These are phyloP conservation scores for Pipistrellus pygmaeus DNA, from an alignment of 2,797 vertebrate species.

Conservation along the genomic window DNA sequence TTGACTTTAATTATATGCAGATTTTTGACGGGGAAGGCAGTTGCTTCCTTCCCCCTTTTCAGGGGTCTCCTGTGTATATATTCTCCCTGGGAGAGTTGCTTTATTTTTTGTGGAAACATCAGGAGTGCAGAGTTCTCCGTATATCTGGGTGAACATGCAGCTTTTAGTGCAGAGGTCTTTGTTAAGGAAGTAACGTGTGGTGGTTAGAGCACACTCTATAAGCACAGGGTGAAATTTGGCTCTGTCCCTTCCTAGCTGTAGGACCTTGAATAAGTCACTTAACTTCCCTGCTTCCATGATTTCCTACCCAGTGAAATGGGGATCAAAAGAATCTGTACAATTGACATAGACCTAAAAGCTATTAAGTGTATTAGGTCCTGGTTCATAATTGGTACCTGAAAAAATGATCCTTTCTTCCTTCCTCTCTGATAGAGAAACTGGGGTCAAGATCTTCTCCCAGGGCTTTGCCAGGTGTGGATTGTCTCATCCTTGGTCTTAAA, in stretches of 20 bases:
- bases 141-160: neutral
- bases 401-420: neutral
- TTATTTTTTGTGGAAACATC: neutral
- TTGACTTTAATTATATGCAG: neutral
- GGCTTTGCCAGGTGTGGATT: neutral
- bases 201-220: neutral
- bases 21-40: neutral
- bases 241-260: conserved; percentile 20
- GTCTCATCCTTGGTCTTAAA: conserved; percentile 3
- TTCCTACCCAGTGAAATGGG: neutral
- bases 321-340: neutral
- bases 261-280: neutral
- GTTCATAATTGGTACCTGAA: neutral
- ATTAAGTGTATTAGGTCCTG: neutral
- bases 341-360: neutral
- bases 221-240: neutral
- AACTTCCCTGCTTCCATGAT: neutral
- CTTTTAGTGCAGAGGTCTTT: neutral
- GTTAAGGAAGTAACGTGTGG: neutral
- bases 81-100: neutral
- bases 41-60: neutral
- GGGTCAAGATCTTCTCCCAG: neutral
- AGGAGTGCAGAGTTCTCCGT: neutral
- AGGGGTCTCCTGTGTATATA: neutral
- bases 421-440: conserved; percentile 13